Evolutionary conservation across 2,797 vertebrate genomes (phyloP), one percentile per base, ranked within the genome.

Genomic region (Xenopus petersii): DNA sequence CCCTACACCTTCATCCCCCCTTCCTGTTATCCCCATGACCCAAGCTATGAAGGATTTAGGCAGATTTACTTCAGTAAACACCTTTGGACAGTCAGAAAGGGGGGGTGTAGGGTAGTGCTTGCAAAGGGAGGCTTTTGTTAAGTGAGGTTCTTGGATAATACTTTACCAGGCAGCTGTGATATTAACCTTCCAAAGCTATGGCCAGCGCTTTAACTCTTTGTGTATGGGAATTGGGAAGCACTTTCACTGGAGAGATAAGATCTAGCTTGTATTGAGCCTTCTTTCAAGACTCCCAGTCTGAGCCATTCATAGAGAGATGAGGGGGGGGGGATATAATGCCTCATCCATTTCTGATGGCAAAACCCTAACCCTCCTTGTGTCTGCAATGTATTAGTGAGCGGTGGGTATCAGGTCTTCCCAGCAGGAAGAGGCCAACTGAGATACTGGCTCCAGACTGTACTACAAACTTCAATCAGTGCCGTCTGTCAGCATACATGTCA

Each of bases 51-150:
- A 90, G 94, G 94, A 95, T 95, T 96, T 96, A 94, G 93, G 88
- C 93, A 94, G 94, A 94, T 97, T 96, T 95, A 96, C 94, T 96
- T 95, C 94, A 91, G 92, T 94, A 94, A 97, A 96, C 94, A 96
- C 94, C 95, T 96, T 95, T 93, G 93, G 93, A 95, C 92, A 95
- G 93, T 92, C 87, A 85, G 83, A 90, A 78, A 67, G 83, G 80
- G 81, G 81, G 61, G 64, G 87, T 91, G 92, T 85, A 90, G 90
- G 88, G 92, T 92, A 90, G 93, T 95, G 93, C 95, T 96, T 95
- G 93, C 92, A 91, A 94, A 97, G 95, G 92, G 88, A 86, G 15
- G 88, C 93, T 95, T 95, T 97, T 95, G 93, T 96, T 92, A 92
- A 85, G 87, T 82, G 90, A 92, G 92, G 93, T 94, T 88, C 88